Base-by-base conservation (phyloP, 2,888 invertebrate genomes). In the Drosophila paramelanica region DNA sequence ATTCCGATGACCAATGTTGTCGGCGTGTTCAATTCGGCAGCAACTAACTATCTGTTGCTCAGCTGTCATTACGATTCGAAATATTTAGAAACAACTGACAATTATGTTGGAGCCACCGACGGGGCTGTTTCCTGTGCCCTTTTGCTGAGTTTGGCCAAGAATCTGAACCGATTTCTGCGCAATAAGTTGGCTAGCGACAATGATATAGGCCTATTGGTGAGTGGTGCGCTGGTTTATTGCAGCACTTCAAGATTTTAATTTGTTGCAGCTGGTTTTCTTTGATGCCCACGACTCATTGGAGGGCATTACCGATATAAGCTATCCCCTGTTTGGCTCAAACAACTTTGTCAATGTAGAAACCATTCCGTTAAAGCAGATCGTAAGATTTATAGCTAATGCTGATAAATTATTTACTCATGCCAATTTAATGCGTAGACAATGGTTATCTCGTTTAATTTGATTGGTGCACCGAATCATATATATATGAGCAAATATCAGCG, bases 271-370 rank as follows among this genome's bases (percentile, higher is more conserved):
- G 71, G 93, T 99, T 77, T 99, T 99, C 93, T 97, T 99, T 90
- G 99, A 99, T 90, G 99, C 99, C 0, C 99, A 99, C 92, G 99
- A 99, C 93, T 98, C 99, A 0, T 98, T 98, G 91, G 91, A 94
- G 0, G 92, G 94, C 1, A 91, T 42, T 98, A 98, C 98, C 94
- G 95, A 0, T 0, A 94, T 94, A 0, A 94, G 92, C 0, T 98
- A 98, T 93, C 98, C 98, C 0, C 95, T 99, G 27, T 98, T 98
- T 88, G 99, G 99, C 0, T 96, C 99, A 0, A 93, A 96, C 68
- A 96, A 98, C 93, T 93, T 99, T 64, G 98, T 99, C 0, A 86
- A 93, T 53, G 93, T 94, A 80, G 96, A 96, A 96, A 25, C 51
- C 3, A n/a, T 79, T 13, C 23, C 62, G 5, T 8, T 66, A 10